phyloP scores from a whole-genome alignment of 2,888 invertebrate species.

The Heterodera filipjevi region DNA sequence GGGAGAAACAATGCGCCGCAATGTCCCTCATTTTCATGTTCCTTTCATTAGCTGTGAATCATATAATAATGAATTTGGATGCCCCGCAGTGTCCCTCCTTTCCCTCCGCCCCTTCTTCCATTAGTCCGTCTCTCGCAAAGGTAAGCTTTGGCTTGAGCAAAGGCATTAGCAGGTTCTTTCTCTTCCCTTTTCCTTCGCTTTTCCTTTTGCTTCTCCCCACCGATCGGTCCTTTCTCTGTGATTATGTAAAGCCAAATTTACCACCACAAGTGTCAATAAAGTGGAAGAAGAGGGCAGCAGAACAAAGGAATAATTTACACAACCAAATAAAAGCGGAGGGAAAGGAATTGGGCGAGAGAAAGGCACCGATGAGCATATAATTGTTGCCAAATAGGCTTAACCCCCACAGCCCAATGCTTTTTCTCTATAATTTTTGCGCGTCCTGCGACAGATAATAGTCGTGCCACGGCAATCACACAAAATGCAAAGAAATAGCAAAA shows the following conservation, averaged over 20 bases:
- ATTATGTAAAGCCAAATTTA: background rate
- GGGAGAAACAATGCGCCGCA: too few species aligned
- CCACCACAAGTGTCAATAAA: background rate
- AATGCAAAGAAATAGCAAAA: background rate
- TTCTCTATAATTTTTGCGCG: too few species aligned
- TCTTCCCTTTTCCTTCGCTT: background rate
- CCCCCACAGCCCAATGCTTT: too few species aligned
- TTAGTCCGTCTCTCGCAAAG: background rate
- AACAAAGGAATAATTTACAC: too few species aligned
- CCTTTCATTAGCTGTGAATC: background rate
- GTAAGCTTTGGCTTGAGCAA: background rate
- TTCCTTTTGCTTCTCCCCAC: background rate
- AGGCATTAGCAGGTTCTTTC: background rate
- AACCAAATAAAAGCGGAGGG: too few species aligned
- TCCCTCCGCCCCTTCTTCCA: slow-evolving; percentile 14
- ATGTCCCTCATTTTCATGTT: background rate
- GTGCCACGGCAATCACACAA: too few species aligned
- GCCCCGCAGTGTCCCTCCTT: background rate
- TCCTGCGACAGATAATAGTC: too few species aligned
- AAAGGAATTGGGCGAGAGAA: too few species aligned
- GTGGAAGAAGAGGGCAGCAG: too few species aligned
- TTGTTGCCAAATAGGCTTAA: too few species aligned
- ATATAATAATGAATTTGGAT: background rate
- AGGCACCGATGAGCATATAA: too few species aligned
- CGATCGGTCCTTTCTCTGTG: background rate